Conservation (phyloP, 53 echinoderm and acorn worm genomes). For the Echinarachnius parma region DNA sequence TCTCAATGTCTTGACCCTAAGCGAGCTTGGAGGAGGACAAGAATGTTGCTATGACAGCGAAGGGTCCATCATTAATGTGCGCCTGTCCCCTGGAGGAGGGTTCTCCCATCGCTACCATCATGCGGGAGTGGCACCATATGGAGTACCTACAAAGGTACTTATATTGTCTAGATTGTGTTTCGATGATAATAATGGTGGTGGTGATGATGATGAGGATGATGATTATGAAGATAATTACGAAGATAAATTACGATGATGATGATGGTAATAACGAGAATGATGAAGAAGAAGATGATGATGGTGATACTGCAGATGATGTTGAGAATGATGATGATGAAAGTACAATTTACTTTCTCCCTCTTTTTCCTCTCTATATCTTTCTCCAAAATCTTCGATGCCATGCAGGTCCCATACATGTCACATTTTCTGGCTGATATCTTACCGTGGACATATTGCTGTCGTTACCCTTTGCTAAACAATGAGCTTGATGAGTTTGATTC, state of each 20-base stretch:
- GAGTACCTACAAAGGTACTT: not conserved
- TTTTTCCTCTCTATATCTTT: too few species aligned
- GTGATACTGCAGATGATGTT: too few species aligned
- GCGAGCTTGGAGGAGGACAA: conserved; percentile 2
- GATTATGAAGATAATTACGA: too few species aligned
- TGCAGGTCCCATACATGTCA: not conserved
- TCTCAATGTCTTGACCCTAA: not conserved
- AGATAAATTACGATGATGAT: too few species aligned
- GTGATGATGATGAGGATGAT: too few species aligned
- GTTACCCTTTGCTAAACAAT: not conserved
- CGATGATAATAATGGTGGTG: too few species aligned
- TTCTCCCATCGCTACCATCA: conserved; percentile 11
- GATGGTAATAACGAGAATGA: too few species aligned
- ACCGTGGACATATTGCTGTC: conserved; percentile 9
- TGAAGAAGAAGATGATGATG: too few species aligned
- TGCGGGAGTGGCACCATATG: not conserved
- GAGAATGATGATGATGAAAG: too few species aligned
- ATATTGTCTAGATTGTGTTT: too few species aligned
- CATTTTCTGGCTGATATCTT: conserved; percentile 1
- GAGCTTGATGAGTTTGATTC: not conserved
- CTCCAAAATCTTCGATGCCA: too few species aligned
- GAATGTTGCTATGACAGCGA: conserved; percentile 7
- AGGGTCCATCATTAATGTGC: not conserved
- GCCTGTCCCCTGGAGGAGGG: not conserved
- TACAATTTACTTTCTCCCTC: too few species aligned